phyloP scores from a whole-genome alignment of 2,113 vertebrate species.

The Ceyx melanurus region DNA sequence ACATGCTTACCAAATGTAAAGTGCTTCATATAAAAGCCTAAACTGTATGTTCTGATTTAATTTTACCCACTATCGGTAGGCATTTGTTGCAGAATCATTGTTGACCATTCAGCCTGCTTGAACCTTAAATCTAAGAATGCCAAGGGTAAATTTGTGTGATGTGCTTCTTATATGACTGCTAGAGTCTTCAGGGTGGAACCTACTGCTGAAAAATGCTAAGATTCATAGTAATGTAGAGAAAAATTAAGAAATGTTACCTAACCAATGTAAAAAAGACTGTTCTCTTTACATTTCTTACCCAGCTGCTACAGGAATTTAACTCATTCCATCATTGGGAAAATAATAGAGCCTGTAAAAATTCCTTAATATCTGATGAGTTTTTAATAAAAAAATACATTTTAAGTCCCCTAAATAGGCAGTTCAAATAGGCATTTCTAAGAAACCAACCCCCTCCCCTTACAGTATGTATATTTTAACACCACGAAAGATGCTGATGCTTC shows the following conservation, averaged over 20 bases:
- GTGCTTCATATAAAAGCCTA: not conserved
- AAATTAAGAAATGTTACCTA: not conserved
- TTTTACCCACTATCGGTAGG: not conserved
- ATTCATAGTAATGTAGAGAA: not conserved
- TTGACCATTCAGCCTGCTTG: not conserved
- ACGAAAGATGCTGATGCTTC: not conserved
- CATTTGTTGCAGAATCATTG: not conserved
- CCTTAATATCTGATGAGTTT: not conserved
- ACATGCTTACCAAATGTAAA: not conserved
- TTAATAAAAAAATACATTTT: not conserved
- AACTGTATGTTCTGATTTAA: not conserved
- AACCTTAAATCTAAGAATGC: not conserved
- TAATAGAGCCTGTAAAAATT: not conserved
- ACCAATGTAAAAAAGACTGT: not conserved
- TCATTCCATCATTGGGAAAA: not conserved
- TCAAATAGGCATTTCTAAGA: not conserved
- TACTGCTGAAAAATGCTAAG: not conserved
- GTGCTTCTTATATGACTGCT: not conserved
- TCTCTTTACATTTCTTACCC: not conserved
- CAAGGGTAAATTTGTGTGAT: not conserved
- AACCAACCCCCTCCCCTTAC: not conserved
- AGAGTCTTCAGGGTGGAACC: not conserved
- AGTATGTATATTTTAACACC: not conserved
- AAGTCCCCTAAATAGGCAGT: not conserved
- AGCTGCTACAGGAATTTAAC: not conserved